Percentiles rank a stretch among this genome's conserved stretches.
phyloP scores from a whole-genome alignment of 1,140 invertebrate genomes.

The Halesus radiatus region DNA sequence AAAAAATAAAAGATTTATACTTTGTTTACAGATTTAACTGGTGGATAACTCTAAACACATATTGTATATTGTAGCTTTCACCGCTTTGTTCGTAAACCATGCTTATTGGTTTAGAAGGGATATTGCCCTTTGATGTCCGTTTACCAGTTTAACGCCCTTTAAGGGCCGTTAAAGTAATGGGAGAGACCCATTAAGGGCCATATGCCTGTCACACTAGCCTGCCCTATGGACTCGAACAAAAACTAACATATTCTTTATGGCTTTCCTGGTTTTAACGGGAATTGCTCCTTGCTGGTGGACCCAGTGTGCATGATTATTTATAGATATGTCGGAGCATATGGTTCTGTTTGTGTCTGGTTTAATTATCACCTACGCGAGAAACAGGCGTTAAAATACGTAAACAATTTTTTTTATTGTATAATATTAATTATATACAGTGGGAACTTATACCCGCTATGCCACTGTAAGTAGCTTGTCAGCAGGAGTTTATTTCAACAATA shows the following conservation, averaged over 20 bases:
- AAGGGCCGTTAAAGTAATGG: neutral
- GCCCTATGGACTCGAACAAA: neutral
- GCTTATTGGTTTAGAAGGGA: conserved; percentile 2
- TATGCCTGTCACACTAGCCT: neutral
- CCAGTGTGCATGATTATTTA: neutral
- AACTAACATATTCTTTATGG: neutral
- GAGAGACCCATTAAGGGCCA: neutral
- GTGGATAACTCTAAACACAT: neutral
- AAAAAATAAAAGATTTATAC: neutral
- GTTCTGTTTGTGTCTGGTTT: neutral
- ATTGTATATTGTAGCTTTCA: neutral
- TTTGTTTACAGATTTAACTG: conserved; percentile 1
- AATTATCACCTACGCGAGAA: neutral
- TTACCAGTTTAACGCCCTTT: conserved; percentile 32
- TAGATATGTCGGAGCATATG: conserved; percentile 21
- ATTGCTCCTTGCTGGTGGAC: neutral
- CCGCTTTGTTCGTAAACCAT: conserved; percentile 7
- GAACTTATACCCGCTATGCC: too few species aligned
- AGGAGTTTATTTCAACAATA: too few species aligned
- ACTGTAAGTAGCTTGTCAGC: too few species aligned
- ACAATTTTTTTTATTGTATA: neutral
- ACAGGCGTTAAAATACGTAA: neutral
- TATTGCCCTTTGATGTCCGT: conserved; percentile 4
- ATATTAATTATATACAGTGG: too few species aligned
- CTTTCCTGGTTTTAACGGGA: neutral